Base-by-base conservation (phyloP, 1,140 invertebrate genomes). In the Drosophila eugracilis region DNA sequence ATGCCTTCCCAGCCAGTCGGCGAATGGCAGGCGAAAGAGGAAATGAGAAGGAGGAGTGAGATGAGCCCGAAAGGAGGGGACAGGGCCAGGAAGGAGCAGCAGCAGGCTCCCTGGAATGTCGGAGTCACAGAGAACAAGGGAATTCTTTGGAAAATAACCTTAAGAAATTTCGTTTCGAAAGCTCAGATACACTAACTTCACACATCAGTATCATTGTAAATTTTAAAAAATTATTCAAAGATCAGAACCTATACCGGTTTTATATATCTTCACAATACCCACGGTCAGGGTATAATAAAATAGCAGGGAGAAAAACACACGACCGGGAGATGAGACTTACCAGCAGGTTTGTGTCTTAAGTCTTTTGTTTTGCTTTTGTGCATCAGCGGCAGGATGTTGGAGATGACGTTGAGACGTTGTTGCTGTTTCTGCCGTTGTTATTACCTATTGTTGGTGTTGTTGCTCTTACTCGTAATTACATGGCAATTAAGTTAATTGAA, bases 401-500 rank as follows among this genome's bases (percentile, higher is more conserved):
- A 74, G 42, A 57, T 57, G 44, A 57, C 30, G 58, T 42, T 57
- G 39, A 47, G 39, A 37, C 48, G 66, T 17, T 59, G 24, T 17
- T 59, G 24, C n/a, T 42, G 14, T 28, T 58, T 36, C 54, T 42
- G 48, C 34, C 57, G 75, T 58, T 79, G 14, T 21, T 65, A 9
- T 19, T 49, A 55, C 19, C 14, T 54, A 48, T 4, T 78, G 54
- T 19, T 69, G 60, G 6, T 76, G 42, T 22, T 57, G 58, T 45
- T 73, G 52, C 19, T 75, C 70, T 17, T 55, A 45, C 67, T 36
- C 81, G 78, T 90, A 90, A 90, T 90, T 90, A 90, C 89, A 90
- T 89, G 89, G 84, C 89, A 89, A 90, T 90, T 90, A 90, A 90
- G 74, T 90, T 90, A 90, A 90, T 90, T 89, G 84, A 90, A 83